These are phyloP conservation scores for Misgurnus mizolepis DNA, from an alignment of 2,113 vertebrate species.

Conservation along the genomic window DNA sequence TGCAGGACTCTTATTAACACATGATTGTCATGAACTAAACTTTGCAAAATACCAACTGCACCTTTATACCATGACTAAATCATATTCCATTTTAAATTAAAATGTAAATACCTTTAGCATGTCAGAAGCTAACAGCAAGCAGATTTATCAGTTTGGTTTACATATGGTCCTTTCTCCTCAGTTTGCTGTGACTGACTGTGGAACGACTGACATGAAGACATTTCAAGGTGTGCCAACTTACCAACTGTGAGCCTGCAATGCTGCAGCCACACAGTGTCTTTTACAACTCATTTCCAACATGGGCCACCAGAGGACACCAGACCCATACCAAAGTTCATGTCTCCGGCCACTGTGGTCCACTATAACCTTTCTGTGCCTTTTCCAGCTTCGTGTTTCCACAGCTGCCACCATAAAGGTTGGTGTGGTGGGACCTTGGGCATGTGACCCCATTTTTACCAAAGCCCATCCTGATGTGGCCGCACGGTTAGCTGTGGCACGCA, in stretches of 20 bases:
- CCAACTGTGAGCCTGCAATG: constrained; percentile 48
- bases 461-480: constrained; percentile 76
- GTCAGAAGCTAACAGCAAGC: not conserved
- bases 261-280: constrained; percentile 45
- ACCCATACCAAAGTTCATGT: constrained; percentile 19
- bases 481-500: constrained; percentile 73
- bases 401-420: constrained; percentile 68
- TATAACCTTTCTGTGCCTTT: constrained; percentile 54
- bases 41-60: too few relatives aligned
- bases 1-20: too few relatives aligned
- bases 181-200: constrained; percentile 15
- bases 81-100: not conserved
- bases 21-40: too few relatives aligned
- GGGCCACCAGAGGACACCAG: constrained; percentile 37
- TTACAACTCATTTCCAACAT: constrained; percentile 37
- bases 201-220: constrained; percentile 9
- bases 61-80: too few relatives aligned
- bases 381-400: constrained; percentile 47
- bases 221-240: constrained; percentile 19
- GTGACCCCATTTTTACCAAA: constrained; percentile 78
- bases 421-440: constrained; percentile 79
- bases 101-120: not conserved
- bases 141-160: not conserved
- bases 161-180: not conserved
- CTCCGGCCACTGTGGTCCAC: constrained; percentile 48